Evolutionary conservation across 2,797 vertebrate species (phyloP).

Genomic region (Micropoecilia bifurca): DNA sequence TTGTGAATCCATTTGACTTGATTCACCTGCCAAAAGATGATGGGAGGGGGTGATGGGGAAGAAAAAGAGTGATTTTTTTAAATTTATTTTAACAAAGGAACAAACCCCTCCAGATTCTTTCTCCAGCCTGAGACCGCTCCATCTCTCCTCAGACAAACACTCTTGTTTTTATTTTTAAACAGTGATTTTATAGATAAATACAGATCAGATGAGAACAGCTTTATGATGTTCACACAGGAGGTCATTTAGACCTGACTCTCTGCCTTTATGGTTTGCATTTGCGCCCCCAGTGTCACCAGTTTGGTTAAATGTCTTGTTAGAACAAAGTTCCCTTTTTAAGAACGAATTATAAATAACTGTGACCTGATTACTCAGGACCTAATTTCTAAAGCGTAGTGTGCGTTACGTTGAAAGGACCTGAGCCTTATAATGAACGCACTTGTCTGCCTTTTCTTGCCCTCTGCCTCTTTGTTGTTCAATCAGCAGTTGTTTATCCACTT

Average conservation of each 20-base stretch:
- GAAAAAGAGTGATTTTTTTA: neutral
- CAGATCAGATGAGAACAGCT: conserved; percentile 10
- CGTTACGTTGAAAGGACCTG: conserved; percentile 19
- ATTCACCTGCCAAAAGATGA: neutral
- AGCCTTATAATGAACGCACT: conserved; percentile 4
- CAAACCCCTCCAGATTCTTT: neutral
- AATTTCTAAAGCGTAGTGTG: conserved; percentile 10
- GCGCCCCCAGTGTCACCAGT: neutral
- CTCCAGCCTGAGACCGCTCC: neutral
- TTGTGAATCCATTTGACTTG: neutral
- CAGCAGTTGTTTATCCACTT: conserved; percentile 29
- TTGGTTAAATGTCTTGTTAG: neutral
- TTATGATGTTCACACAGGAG: conserved; percentile 5
- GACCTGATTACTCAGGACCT: neutral
- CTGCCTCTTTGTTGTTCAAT: conserved; percentile 19
- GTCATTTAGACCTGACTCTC: conserved; percentile 11
- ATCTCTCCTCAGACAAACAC: neutral
- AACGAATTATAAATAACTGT: neutral
- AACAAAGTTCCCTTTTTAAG: neutral
- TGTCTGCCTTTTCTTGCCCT: conserved; percentile 7
- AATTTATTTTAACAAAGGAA: neutral
- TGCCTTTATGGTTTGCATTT: neutral
- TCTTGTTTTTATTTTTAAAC: conserved; percentile 6
- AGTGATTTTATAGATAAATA: neutral
- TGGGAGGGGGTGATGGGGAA: neutral